A percentile compares a stretch with the other conserved stretches of the same genome.
These are phyloP conservation scores for Lutraria lutraria DNA, from an alignment of 2,888 invertebrate genomes.

Conservation along the genomic window DNA sequence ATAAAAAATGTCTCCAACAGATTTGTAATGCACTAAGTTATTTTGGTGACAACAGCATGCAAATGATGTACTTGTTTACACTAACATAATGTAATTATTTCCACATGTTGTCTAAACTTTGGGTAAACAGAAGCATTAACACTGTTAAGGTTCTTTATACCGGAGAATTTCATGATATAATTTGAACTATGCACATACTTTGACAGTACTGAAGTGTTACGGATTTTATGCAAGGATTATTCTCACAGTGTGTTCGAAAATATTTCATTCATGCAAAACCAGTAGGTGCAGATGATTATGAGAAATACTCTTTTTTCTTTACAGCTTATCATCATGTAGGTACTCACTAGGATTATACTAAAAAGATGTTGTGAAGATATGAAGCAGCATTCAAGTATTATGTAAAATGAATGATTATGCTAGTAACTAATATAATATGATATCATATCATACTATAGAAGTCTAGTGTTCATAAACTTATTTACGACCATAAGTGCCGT, in stretches of 20 bases:
- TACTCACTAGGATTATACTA: neutral
- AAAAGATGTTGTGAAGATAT: neutral
- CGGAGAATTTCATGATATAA: neutral
- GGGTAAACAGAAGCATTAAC: neutral
- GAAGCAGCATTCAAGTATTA: neutral
- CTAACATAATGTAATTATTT: constrained; percentile 1
- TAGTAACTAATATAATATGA: neutral
- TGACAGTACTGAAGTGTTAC: constrained; percentile 8
- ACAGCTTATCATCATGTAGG: neutral
- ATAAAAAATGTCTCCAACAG: neutral
- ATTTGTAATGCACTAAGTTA: neutral
- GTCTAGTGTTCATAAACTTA: neutral
- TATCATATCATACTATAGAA: neutral
- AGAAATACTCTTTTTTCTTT: neutral
- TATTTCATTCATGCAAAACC: neutral
- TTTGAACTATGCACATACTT: neutral
- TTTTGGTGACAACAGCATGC: constrained; percentile 15
- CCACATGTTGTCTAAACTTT: constrained; percentile 11
- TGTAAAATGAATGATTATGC: neutral
- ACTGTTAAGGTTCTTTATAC: neutral
- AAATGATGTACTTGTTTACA: constrained; percentile 6
- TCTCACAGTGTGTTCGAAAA: neutral
- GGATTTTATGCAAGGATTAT: neutral
- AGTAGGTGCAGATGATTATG: neutral
- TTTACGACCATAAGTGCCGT: neutral